Conservation (phyloP, 2,113 vertebrate species). For the Apodemus speciosus region DNA sequence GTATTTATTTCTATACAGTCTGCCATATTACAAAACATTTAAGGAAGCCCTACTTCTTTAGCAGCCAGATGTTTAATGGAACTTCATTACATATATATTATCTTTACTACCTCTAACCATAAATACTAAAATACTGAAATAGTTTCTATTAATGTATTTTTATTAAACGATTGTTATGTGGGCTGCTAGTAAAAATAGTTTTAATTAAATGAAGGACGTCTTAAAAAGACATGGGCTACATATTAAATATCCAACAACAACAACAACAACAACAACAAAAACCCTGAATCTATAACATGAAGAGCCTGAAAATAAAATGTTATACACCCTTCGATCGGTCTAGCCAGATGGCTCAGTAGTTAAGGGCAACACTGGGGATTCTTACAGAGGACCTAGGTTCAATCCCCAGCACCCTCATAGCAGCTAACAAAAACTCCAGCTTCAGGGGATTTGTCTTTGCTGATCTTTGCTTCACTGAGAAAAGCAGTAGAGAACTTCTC, state of each 20-base stretch:
- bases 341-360: not conserved
- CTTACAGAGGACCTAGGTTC: not conserved
- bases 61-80: not conserved
- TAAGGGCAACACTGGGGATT: not conserved
- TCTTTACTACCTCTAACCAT: not conserved
- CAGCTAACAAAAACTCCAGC: not conserved
- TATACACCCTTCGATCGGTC: not conserved
- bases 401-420: not conserved
- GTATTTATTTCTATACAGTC: slow-evolving; percentile 5
- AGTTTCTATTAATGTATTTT: slow-evolving; percentile 54
- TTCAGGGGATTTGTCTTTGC: too few relatives aligned
- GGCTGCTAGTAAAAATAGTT: not conserved
- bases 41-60: slow-evolving; percentile 11
- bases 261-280: too few relatives aligned
- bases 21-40: not conserved
- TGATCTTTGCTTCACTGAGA: too few relatives aligned
- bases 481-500: too few relatives aligned
- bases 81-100: not conserved
- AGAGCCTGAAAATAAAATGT: not conserved
- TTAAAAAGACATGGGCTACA: slow-evolving; percentile 4
- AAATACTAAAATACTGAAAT: slow-evolving; percentile 49
- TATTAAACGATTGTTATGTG: slow-evolving; percentile 38
- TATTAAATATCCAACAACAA: not conserved
- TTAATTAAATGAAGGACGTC: not conserved
- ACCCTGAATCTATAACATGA: not conserved